A percentile compares a stretch with the other conserved stretches of the same genome.
phyloP scores from a whole-genome alignment of 2,888 invertebrate genomes.

The Polyploca ridens region DNA sequence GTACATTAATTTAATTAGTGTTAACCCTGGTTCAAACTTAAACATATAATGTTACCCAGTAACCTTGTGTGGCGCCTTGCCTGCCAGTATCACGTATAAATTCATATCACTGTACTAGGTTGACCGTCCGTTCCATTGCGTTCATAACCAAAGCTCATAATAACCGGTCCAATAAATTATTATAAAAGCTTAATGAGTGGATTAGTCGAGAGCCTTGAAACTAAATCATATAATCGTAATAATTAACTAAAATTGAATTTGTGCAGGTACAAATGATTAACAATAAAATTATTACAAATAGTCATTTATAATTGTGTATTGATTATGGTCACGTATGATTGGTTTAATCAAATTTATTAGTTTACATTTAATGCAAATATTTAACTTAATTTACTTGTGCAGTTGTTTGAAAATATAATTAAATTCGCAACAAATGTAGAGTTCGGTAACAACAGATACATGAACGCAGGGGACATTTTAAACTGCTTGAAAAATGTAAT shows the following conservation, averaged over 20 bases:
- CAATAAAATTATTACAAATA: not conserved
- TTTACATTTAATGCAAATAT: no score
- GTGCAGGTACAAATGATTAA: slow-evolving; percentile 34
- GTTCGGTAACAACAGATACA: not conserved
- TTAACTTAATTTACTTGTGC: no score
- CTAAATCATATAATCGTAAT: slow-evolving; percentile 42
- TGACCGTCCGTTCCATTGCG: not conserved
- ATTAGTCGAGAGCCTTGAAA: slow-evolving; percentile 41
- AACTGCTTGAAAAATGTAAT: not conserved
- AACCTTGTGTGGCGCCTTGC: not conserved
- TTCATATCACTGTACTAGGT: not conserved
- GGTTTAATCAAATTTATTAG: no score
- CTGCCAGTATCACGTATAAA: not conserved
- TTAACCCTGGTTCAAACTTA: not conserved
- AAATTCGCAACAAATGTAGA: not conserved
- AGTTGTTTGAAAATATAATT: not conserved
- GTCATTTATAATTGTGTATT: not conserved
- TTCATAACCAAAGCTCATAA: slow-evolving; percentile 22
- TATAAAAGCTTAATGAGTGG: slow-evolving; percentile 45
- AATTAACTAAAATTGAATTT: slow-evolving; percentile 41
- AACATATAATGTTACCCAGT: not conserved
- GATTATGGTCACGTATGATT: not conserved
- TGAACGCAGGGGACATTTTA: not conserved
- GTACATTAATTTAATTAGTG: not conserved
- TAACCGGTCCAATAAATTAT: slow-evolving; percentile 41